Base-by-base conservation (phyloP, 2,888 invertebrate genomes). In the Mythimna impura region DNA sequence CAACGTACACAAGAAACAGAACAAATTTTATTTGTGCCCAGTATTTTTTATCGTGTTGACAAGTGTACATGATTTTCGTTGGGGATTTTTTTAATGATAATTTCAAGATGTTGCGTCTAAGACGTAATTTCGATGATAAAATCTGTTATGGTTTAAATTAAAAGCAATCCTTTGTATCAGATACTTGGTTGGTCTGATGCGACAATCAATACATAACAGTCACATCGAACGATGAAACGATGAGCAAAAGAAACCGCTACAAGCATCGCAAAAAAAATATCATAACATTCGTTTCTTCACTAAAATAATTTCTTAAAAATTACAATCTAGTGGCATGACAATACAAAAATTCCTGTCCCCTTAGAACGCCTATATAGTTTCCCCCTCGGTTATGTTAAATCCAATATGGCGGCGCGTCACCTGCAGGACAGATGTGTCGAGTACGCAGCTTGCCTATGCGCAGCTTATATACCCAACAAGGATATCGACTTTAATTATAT, bases 341-440 rank as follows among this genome's bases (percentile, higher is more conserved):
- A 72, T 76, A 68, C 55, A 67, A 20, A 71, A 43, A 65, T 82
- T 66, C 60, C n/a, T 57, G 43, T 60, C 78, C 83, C 85, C 83
- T 72, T 73, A 78, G 75, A 86, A 73, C 76, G 30, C 73, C 87
- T 88, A 81, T 88, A 81, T 86, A 57, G 63, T 66, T 40, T 81
- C 86, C 88, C 89, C 89, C 88, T 85, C 76, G 50, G 36, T 64
- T 57, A 60, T 58, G 58, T 74, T 78, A 58, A 47, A 85, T 81
- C 75, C 84, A 87, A 85, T 63, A 90, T 90, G 91, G 90, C 91
- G 88, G 14, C 63, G 83, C 86, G 86, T 85, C 94, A 93, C 93
- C 94, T 93, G 94, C 93, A 79, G 75, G 87, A 90, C 94, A 94
- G 94, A 93, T 94, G 94, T 88, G 86, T 82, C 81, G 79, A 86